Evolutionary conservation across 2,888 invertebrate genomes (phyloP).

Genomic region (Cheilosia vernalis): DNA sequence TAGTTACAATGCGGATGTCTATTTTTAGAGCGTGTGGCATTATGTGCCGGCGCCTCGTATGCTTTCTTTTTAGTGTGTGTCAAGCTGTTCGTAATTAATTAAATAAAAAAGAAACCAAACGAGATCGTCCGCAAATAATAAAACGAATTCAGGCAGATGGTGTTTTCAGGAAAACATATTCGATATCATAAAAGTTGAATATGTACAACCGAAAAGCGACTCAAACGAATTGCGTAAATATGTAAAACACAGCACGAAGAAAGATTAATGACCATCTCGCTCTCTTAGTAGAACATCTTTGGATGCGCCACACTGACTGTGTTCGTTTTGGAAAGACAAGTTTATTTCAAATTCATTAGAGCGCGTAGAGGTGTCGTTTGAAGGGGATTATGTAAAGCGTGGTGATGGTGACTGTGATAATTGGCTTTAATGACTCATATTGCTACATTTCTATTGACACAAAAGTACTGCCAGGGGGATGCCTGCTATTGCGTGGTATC

Average conservation of each 20-base stretch:
- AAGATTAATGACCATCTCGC: conserved; percentile 43
- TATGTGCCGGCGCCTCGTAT: conserved; percentile 24
- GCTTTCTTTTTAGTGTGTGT: conserved; percentile 42
- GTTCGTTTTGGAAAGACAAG: conserved; percentile 47
- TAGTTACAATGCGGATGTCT: conserved; percentile 49
- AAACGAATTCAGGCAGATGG: conserved; percentile 29
- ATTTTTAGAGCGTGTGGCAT: conserved; percentile 48
- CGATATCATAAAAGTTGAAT: conserved; percentile 16
- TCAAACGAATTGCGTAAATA: conserved; percentile 49
- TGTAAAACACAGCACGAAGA: conserved; percentile 37
- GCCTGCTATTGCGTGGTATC: not conserved
- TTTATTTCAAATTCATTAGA: conserved; percentile 34
- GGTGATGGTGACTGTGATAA: conserved; percentile 19
- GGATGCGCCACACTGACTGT: conserved; percentile 15
- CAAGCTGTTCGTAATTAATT: conserved; percentile 38
- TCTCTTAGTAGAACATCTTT: conserved; percentile 27
- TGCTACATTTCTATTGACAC: not conserved
- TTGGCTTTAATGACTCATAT: not conserved
- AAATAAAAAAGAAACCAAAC: conserved; percentile 31
- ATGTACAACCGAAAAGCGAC: not conserved
- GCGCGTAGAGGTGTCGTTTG: conserved; percentile 7
- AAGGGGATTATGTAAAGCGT: conserved; percentile 41
- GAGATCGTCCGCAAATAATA: conserved; percentile 30
- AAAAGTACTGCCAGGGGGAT: not conserved
- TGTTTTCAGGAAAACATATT: conserved; percentile 23